These are phyloP conservation scores for Caenorhabditis japonica DNA, from an alignment of 2,888 invertebrate species.

Conservation along the genomic window DNA sequence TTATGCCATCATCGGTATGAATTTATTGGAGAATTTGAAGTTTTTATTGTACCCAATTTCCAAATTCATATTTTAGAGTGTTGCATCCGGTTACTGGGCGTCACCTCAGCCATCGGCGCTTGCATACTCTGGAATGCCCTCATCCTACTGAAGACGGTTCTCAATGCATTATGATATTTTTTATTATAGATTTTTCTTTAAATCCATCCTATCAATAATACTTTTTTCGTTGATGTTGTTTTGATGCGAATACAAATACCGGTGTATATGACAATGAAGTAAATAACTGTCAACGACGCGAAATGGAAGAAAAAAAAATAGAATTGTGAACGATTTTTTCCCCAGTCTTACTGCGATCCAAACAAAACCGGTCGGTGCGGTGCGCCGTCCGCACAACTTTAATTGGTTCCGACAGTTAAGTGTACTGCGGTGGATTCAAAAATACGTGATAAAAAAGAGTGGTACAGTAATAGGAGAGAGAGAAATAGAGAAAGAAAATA, in stretches of 20 bases:
- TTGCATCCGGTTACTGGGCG: slow-evolving; percentile 32
- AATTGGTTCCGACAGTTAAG: slow-evolving; percentile 48
- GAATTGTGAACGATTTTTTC: slow-evolving; percentile 21
- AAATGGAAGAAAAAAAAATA: neutral
- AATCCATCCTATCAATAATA: too few relatives aligned
- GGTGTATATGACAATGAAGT: too few relatives aligned
- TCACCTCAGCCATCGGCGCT: slow-evolving; percentile 28
- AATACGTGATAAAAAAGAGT: slow-evolving; percentile 41
- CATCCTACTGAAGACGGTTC: slow-evolving; percentile 46
- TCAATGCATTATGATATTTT: slow-evolving; percentile 12
- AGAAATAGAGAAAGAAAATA: slow-evolving; percentile 41
- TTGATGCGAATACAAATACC: too few relatives aligned
- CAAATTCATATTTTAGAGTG: too few relatives aligned
- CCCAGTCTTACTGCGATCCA: slow-evolving; percentile 19
- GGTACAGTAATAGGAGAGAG: slow-evolving; percentile 23
- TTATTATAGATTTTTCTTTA: too few relatives aligned
- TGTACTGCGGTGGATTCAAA: slow-evolving; percentile 16
- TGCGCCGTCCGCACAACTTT: slow-evolving; percentile 22
- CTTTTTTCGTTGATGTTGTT: too few relatives aligned
- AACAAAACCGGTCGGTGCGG: slow-evolving; percentile 33
- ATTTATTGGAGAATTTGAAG: too few relatives aligned
- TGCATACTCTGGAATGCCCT: slow-evolving; percentile 51
- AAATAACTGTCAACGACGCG: slow-evolving; percentile 10
- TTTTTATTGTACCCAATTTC: too few relatives aligned
- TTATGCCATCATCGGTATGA: slow-evolving; percentile 33